Conservation (phyloP, 2,797 vertebrate species). For the Labeo calbasu region DNA sequence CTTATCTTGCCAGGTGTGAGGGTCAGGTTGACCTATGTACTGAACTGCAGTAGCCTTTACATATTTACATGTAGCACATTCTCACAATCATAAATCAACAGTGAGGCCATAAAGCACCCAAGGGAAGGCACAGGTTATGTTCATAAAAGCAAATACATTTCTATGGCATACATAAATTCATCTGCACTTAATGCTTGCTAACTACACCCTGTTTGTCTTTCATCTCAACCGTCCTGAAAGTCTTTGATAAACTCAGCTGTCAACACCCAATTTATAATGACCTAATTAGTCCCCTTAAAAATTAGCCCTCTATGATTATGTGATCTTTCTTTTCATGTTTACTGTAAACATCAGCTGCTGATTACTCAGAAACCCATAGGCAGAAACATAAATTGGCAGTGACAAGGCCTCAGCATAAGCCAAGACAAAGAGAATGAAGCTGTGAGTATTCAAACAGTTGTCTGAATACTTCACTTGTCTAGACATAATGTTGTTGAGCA, state of each 20-base stretch:
- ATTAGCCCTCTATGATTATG: conserved; percentile 9
- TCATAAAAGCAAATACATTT: not conserved
- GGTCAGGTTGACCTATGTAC: conserved; percentile 56
- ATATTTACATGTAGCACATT: conserved; percentile 62
- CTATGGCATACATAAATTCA: not conserved
- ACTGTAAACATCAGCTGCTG: conserved; percentile 37
- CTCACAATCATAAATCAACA: conserved; percentile 62
- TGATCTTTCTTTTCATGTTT: conserved; percentile 31
- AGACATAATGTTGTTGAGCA: not conserved
- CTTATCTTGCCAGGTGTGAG: conserved; percentile 69
- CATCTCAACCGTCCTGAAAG: not conserved
- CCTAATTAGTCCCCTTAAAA: conserved; percentile 25
- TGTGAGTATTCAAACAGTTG: not conserved
- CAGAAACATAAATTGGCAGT: conserved; percentile 14
- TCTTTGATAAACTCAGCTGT: conserved; percentile 16
- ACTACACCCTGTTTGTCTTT: conserved; percentile 2
- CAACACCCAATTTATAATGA: conserved; percentile 23
- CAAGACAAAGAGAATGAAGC: conserved; percentile 20
- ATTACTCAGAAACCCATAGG: conserved; percentile 3
- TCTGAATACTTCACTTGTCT: not conserved
- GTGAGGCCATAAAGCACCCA: not conserved
- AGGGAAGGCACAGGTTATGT: not conserved
- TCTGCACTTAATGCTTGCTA: conserved; percentile 1
- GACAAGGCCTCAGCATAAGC: not conserved
- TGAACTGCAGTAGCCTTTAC: conserved; percentile 63